phyloP scores from a whole-genome alignment of 1,140 invertebrate genomes.

The Meloidogyne floridensis region DNA sequence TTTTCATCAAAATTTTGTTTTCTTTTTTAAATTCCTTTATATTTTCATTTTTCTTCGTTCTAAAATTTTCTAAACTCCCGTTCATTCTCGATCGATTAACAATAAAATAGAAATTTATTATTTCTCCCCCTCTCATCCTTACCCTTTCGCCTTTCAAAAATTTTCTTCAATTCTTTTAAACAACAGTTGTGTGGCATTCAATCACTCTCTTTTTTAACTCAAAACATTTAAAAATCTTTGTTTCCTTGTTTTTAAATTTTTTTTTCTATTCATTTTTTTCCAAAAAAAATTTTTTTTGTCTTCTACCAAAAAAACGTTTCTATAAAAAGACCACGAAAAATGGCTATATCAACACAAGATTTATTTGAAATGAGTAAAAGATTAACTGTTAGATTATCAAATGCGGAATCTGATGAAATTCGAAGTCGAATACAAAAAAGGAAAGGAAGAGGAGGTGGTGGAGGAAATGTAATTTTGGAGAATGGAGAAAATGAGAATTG shows the following conservation, averaged over 20 bases:
- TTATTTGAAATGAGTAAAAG: slow-evolving; percentile 44
- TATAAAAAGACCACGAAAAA: slow-evolving; percentile 20
- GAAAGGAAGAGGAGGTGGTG: neutral
- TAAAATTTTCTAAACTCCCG: neutral
- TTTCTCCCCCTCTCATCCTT: neutral
- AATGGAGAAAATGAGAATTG: slow-evolving; percentile 3
- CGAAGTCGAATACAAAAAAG: neutral
- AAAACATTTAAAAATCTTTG: neutral
- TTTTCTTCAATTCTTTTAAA: too few relatives aligned
- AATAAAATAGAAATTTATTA: neutral
- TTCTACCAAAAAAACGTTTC: neutral
- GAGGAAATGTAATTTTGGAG: slow-evolving; percentile 14
- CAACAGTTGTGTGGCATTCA: neutral
- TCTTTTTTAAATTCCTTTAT: neutral
- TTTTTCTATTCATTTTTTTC: slow-evolving; percentile 21
- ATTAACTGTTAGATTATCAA: slow-evolving; percentile 13
- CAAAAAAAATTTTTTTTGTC: neutral
- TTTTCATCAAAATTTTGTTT: neutral
- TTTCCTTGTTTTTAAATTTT: slow-evolving; percentile 8
- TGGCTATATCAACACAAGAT: slow-evolving; percentile 20
- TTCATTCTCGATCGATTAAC: neutral
- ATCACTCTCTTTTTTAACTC: neutral
- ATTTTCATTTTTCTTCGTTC: neutral
- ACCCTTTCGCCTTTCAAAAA: neutral
- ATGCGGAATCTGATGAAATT: neutral